These are phyloP conservation scores for Zeuzera pyrina DNA, from an alignment of 2,888 invertebrate species.

Conservation along the genomic window DNA sequence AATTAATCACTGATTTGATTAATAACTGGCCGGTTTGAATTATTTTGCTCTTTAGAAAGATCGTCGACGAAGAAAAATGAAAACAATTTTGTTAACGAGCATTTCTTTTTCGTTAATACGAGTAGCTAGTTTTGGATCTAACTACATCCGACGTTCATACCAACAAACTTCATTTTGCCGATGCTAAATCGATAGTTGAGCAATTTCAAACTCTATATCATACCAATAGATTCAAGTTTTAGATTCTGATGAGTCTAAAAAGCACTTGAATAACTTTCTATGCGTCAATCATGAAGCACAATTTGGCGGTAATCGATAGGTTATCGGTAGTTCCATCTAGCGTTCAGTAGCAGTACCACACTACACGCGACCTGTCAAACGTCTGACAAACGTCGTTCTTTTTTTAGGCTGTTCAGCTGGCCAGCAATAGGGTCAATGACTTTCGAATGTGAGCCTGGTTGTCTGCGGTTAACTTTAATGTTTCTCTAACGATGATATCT, in stretches of 20 bases:
- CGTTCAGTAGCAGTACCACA: constrained; percentile 41
- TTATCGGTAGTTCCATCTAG: constrained; percentile 52
- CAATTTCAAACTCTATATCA: constrained; percentile 25
- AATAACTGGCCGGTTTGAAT: neutral
- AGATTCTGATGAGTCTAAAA: constrained; percentile 5
- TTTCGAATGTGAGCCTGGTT: neutral
- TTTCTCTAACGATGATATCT: constrained; percentile 1
- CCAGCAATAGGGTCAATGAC: constrained; percentile 1
- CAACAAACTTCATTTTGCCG: constrained; percentile 15
- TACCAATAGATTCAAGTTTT: constrained; percentile 11
- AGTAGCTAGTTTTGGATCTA: constrained; percentile 35
- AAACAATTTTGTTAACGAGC: constrained; percentile 51
- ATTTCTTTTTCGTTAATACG: constrained; percentile 41
- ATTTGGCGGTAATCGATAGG: constrained; percentile 48
- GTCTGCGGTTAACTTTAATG: neutral
- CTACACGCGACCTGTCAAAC: constrained; percentile 21
- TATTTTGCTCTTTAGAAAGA: constrained; percentile 6
- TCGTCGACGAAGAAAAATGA: constrained; percentile 32
- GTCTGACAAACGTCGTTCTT: constrained; percentile 19
- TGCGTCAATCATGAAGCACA: constrained; percentile 42
- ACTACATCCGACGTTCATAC: constrained; percentile 20
- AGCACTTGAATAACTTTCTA: constrained; percentile 36
- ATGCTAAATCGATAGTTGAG: constrained; percentile 9
- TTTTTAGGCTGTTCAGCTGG: constrained; percentile 10
- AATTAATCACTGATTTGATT: neutral